Conservation (phyloP, 1,140 invertebrate genomes). For the Drosophila virilis region DNA sequence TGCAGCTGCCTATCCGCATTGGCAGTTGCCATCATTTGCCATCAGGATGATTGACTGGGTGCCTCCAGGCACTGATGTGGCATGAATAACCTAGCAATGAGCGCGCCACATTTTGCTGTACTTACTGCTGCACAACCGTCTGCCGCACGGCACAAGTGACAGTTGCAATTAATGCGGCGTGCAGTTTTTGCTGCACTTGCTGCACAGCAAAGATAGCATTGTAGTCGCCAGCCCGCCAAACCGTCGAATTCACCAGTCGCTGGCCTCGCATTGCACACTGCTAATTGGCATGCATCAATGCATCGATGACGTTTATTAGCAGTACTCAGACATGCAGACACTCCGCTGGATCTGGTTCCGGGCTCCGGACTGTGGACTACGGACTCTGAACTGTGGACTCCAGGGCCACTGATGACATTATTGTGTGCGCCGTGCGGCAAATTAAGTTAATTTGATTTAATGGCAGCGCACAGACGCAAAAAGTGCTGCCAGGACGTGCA, state of each 20-base stretch:
- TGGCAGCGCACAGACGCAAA: conserved; percentile 26
- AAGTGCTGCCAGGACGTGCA: conserved; percentile 24
- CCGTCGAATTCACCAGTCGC: not conserved
- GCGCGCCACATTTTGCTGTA: not conserved
- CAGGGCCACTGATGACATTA: conserved; percentile 53
- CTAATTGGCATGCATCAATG: conserved; percentile 80
- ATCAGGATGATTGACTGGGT: conserved; percentile 49
- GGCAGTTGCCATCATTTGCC: conserved; percentile 41
- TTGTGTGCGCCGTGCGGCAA: conserved; percentile 74
- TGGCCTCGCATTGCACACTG: conserved; percentile 31
- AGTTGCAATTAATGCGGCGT: conserved; percentile 78
- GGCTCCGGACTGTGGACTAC: not conserved
- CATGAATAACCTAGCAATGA: conserved; percentile 22
- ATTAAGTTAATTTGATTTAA: conserved; percentile 79
- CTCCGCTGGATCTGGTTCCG: conserved; percentile 10
- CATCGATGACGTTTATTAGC: conserved; percentile 81
- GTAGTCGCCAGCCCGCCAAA: not conserved
- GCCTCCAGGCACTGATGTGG: conserved; percentile 26
- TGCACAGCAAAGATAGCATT: conserved; percentile 58
- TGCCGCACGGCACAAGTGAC: conserved; percentile 45
- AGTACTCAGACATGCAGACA: conserved; percentile 65
- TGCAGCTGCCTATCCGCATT: conserved; percentile 35
- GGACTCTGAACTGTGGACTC: not conserved
- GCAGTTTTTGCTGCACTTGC: conserved; percentile 58
- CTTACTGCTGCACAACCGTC: not conserved